phyloP scores from a whole-genome alignment of 2,113 vertebrate genomes.

The Rhadina sibilatrix region DNA sequence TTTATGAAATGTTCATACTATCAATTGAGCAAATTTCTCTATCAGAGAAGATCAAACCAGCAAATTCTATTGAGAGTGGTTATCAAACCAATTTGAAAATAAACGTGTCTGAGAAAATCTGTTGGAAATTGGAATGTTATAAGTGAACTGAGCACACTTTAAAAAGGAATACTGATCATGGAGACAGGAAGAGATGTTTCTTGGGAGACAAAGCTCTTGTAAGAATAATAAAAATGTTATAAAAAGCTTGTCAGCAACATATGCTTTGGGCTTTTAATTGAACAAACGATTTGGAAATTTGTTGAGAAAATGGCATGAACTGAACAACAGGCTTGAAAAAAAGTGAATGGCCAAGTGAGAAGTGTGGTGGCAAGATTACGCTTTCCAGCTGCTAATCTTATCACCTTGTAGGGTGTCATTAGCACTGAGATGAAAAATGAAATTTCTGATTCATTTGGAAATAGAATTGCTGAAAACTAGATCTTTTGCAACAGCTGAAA shows the following conservation, averaged over 20 bases:
- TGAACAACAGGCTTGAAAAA: neutral
- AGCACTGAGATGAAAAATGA: neutral
- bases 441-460: constrained; percentile 3
- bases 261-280: neutral
- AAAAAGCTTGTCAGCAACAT: neutral
- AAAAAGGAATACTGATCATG: neutral
- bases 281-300: neutral
- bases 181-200: neutral
- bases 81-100: neutral
- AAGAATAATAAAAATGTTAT: neutral
- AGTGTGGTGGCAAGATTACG: neutral
- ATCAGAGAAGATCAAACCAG: neutral
- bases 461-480: neutral
- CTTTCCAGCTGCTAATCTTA: constrained; percentile 25
- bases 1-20: neutral
- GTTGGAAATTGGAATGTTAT: neutral
- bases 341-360: neutral
- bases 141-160: neutral
- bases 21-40: neutral
- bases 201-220: neutral
- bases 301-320: neutral
- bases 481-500: neutral
- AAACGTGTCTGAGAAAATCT: neutral
- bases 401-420: constrained; percentile 33
- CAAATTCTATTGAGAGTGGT: neutral